phyloP scores from a whole-genome alignment of 1,140 invertebrate species.

The Diabrotica virgifera region DNA sequence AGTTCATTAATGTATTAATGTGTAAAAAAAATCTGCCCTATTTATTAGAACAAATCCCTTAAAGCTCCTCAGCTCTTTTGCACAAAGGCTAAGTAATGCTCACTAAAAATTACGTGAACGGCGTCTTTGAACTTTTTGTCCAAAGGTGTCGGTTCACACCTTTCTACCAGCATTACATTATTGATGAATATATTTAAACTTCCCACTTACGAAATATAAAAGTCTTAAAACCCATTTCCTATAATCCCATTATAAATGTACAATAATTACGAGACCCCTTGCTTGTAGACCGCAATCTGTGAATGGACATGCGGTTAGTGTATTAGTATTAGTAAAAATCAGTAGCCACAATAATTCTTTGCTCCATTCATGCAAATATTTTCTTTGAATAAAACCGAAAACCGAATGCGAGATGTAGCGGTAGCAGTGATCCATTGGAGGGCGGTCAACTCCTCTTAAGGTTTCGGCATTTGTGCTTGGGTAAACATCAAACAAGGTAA shows the following conservation, averaged over 20 bases:
- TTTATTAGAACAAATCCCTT: too few relatives aligned
- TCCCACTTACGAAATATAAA: not conserved
- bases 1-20: too few relatives aligned
- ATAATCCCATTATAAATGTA: not conserved
- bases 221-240: not conserved
- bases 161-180: too few relatives aligned
- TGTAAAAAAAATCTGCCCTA: too few relatives aligned
- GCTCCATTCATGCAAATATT: not conserved
- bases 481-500: not conserved
- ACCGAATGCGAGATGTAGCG: not conserved
- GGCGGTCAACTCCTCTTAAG: not conserved
- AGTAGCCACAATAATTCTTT: constrained; percentile 1
- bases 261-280: not conserved
- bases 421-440: not conserved
- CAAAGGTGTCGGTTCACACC: too few relatives aligned
- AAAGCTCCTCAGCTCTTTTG: too few relatives aligned
- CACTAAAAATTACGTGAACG: too few relatives aligned
- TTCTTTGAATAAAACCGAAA: not conserved
- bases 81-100: too few relatives aligned
- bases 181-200: too few relatives aligned
- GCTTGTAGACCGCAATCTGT: not conserved
- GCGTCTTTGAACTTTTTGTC: too few relatives aligned
- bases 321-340: not conserved
- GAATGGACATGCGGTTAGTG: not conserved
- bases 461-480: not conserved